Base-by-base conservation (phyloP, 1,140 invertebrate genomes). In the Cyclina sinensis region DNA sequence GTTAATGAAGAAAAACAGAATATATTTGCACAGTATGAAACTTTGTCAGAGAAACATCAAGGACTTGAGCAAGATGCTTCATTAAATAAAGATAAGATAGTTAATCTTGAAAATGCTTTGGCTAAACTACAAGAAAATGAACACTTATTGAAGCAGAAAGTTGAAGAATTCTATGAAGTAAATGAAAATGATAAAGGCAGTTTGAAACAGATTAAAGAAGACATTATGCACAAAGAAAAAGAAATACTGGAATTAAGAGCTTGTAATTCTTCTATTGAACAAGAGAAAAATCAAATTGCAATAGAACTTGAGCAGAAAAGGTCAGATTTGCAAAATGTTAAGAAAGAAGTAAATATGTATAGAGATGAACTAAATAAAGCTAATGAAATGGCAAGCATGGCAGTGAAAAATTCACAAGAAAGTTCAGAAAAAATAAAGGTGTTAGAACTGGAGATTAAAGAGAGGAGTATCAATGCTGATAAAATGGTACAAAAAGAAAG, bases 41-140 rank as follows among this genome's bases (percentile, higher is more conserved):
- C 9, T 21, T n/a, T 87, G 27, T 21, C 54, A 27, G 30, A 18
- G 21, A 18, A 32, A 48, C 59, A 78, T 70, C 18, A 46, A 39
- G 76, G 68, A 51, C 62, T 87, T 16, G 2, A 79, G 21, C 54
- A 87, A 48, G 48, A 87, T 37, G 37, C 57, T 0, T 14, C 24
- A n/a, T 2, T 16, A 46, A 62, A 12, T 30, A 87, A 70, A 54
- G 74, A 79, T 70, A 78, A 87, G 46, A n/a, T 80, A 27, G 0
- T 27, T 18, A 68, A 35, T 46, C 35, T 87, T n/a, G 74, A 87
- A 70, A 68, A 30, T 59, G 65, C 59, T n/a, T 21, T 80, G 0
- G 24, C 16, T 21, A 80, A 80, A 35, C 14, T 78, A 27, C 24
- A 80, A 24, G 62, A 51, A 68, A 79, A 80, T 79, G 85, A 87